phyloP scores from a whole-genome alignment of 2,113 vertebrate genomes.

The Phasianus colchicus region DNA sequence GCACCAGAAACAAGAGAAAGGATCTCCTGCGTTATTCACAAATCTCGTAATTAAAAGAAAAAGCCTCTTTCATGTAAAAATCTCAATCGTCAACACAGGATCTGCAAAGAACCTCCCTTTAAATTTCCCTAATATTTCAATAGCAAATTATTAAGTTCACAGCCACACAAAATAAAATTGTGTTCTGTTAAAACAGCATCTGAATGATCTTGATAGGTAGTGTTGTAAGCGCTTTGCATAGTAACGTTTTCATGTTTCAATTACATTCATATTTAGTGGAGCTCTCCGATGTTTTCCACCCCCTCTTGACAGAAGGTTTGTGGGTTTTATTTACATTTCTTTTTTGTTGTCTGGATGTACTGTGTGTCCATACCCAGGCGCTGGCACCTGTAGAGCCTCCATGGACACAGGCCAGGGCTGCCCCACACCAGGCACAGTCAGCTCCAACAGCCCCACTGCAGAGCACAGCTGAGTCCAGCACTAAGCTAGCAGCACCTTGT shows the following conservation, averaged over 20 bases:
- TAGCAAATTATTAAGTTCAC: conserved; percentile 28
- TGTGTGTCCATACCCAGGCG: fast-evolving
- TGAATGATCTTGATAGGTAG: neutral
- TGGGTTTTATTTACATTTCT: neutral
- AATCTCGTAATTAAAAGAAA: neutral
- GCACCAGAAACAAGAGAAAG: neutral
- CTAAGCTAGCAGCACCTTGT: neutral
- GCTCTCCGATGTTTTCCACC: neutral
- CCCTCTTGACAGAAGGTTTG: neutral
- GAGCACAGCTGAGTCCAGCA: neutral
- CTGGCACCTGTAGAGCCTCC: neutral
- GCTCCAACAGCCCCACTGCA: neutral
- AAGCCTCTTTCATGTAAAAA: neutral
- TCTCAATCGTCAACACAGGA: neutral
- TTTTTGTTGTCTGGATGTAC: neutral
- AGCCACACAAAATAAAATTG: neutral
- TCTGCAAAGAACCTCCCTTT: neutral
- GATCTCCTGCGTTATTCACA: neutral
- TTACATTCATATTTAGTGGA: neutral
- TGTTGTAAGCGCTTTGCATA: neutral
- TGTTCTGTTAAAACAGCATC: conserved; percentile 1
- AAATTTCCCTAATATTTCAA: conserved; percentile 17
- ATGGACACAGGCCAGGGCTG: neutral
- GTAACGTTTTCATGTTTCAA: conserved; percentile 14
- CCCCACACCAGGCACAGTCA: neutral